Evolutionary conservation across 2,113 vertebrate species (phyloP).

Genomic region (Colius striatus): DNA sequence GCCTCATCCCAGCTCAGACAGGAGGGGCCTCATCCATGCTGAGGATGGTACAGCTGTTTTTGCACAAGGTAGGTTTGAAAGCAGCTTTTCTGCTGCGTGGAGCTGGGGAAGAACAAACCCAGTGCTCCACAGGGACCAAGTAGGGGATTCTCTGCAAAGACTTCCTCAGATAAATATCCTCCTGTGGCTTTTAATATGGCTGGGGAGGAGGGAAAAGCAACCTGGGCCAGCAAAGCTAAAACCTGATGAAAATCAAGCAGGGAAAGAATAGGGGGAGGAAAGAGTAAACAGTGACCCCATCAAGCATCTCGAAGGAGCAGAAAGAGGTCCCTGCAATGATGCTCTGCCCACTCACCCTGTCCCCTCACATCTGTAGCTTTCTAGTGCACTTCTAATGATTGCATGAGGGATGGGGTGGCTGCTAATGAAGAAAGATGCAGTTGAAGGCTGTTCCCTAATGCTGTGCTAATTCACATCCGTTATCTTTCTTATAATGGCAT

Average conservation of each 20-base stretch:
- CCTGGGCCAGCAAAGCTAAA: not conserved
- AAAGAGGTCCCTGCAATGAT: not conserved
- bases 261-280: not conserved
- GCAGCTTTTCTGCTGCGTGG: not conserved
- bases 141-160: not conserved
- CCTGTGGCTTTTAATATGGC: constrained; percentile 2
- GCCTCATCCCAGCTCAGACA: not conserved
- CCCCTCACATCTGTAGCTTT: not conserved
- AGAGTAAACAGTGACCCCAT: not conserved
- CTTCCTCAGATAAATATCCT: constrained; percentile 3
- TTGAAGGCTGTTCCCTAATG: not conserved
- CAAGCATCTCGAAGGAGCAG: not conserved
- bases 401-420: not conserved
- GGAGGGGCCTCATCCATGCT: not conserved
- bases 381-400: not conserved
- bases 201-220: not conserved
- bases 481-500: not conserved
- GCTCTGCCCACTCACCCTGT: not conserved
- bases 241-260: not conserved
- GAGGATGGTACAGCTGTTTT: not conserved
- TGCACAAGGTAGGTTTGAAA: not conserved
- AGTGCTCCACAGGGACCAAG: not conserved
- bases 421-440: not conserved
- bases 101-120: not conserved
- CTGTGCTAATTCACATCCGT: not conserved